Conservation (phyloP, 2,113 vertebrate genomes). For the Platycercus adscitus region DNA sequence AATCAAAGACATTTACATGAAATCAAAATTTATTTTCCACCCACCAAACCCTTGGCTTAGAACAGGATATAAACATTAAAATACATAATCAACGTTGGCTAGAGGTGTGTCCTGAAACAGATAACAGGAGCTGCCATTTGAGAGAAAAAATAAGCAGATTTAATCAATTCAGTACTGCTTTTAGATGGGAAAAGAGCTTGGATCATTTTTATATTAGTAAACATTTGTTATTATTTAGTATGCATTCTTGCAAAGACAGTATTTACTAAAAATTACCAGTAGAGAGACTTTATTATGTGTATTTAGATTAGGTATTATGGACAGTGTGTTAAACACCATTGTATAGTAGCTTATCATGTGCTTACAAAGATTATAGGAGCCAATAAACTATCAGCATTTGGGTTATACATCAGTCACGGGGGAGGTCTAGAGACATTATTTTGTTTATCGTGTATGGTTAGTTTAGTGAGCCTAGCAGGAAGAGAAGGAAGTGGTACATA, state of each 20-base stretch:
- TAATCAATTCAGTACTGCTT: neutral
- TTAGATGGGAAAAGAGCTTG: neutral
- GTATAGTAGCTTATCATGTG: fast-evolving
- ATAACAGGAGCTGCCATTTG: neutral
- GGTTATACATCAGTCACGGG: neutral
- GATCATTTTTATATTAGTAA: neutral
- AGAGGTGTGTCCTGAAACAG: neutral
- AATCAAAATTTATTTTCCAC: neutral
- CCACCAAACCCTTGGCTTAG: neutral
- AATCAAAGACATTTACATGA: neutral
- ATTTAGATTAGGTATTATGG: neutral
- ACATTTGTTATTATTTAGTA: neutral
- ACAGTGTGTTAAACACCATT: neutral
- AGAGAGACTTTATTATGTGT: neutral
- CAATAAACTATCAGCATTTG: neutral
- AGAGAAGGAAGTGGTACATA: too few relatives aligned
- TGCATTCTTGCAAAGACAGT: neutral
- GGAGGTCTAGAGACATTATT: neutral
- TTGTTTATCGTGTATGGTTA: neutral
- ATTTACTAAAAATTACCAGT: neutral
- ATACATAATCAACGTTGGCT: neutral
- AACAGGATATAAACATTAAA: neutral
- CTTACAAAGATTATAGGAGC: neutral
- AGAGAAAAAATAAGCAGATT: neutral
- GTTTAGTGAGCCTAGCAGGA: neutral